These are phyloP conservation scores for Channa argus DNA, from an alignment of 2,113 vertebrate species.

Conservation along the genomic window DNA sequence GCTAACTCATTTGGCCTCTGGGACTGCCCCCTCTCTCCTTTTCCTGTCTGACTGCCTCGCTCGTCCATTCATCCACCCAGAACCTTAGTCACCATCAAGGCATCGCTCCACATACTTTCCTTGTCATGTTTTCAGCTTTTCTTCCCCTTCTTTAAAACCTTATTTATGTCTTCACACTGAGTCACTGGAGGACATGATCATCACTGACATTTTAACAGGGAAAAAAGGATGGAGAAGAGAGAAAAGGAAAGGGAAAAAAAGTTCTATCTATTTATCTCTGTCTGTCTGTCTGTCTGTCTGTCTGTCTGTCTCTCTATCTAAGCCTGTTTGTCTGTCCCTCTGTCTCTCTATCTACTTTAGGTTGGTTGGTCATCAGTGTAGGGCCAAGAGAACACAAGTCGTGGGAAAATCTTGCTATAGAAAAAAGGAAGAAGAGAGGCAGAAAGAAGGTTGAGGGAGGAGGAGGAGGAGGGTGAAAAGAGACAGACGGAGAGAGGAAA, in stretches of 20 bases:
- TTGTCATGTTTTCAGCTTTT: conserved; percentile 58
- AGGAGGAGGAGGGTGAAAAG: conserved; percentile 25
- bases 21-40: conserved; percentile 54
- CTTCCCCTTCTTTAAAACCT: conserved; percentile 41
- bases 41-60: conserved; percentile 29
- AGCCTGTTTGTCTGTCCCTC: too few relatives aligned
- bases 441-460: conserved; percentile 27
- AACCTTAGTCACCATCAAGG: conserved; percentile 74
- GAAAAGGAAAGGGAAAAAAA: background rate
- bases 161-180: conserved; percentile 72
- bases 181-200: conserved; percentile 65
- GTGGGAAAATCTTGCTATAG: conserved; percentile 70
- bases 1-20: conserved; percentile 68
- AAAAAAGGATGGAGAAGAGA: conserved; percentile 19
- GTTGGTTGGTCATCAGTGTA: conserved; percentile 10
- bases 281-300: too few relatives aligned
- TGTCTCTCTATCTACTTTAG: background rate
- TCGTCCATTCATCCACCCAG: conserved; percentile 42
- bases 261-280: too few relatives aligned
- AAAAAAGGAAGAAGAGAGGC: conserved; percentile 41
- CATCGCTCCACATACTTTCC: conserved; percentile 76
- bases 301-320: background rate
- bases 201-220: conserved; percentile 63
- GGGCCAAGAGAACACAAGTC: conserved; percentile 11
- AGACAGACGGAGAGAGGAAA: conserved; percentile 57